phyloP scores from a whole-genome alignment of 2,113 vertebrate species.

The Phalacrocorax carbo region DNA sequence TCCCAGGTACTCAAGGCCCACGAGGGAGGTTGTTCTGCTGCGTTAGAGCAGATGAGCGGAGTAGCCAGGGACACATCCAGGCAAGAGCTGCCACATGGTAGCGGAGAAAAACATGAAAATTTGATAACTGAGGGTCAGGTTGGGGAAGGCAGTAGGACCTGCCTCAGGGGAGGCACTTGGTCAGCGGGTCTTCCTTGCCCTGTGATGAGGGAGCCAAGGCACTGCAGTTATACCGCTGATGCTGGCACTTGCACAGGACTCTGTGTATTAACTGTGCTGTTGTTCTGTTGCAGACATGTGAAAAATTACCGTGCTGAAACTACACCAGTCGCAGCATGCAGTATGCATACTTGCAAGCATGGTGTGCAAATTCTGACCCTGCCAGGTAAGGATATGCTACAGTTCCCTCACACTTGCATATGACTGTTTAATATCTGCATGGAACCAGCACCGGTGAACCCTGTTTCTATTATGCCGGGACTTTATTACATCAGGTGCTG shows the following conservation, averaged over 20 bases:
- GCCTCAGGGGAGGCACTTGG: background rate
- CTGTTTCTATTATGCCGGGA: background rate
- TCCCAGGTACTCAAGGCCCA: background rate
- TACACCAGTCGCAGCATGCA: background rate
- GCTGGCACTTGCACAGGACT: background rate
- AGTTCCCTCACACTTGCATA: background rate
- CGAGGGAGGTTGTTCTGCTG: background rate
- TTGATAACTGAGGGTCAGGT: background rate
- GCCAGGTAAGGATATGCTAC: background rate
- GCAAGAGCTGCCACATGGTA: background rate
- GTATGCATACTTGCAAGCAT: background rate
- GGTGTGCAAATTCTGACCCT: background rate
- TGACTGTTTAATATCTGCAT: background rate
- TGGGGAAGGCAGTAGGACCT: background rate
- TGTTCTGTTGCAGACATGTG: background rate
- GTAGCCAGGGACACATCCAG: background rate
- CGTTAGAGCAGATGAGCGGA: background rate
- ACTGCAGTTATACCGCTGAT: background rate
- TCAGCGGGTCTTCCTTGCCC: background rate
- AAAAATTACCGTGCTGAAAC: background rate
- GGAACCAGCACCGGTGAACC: background rate
- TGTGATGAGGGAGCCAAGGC: background rate
- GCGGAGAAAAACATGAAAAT: background rate
- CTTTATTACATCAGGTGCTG: background rate
- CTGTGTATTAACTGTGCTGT: background rate